Percentiles rank a stretch among this genome's conserved stretches.
Conservation (phyloP, 2,113 vertebrate species). For the Forbesichthys agassizii region DNA sequence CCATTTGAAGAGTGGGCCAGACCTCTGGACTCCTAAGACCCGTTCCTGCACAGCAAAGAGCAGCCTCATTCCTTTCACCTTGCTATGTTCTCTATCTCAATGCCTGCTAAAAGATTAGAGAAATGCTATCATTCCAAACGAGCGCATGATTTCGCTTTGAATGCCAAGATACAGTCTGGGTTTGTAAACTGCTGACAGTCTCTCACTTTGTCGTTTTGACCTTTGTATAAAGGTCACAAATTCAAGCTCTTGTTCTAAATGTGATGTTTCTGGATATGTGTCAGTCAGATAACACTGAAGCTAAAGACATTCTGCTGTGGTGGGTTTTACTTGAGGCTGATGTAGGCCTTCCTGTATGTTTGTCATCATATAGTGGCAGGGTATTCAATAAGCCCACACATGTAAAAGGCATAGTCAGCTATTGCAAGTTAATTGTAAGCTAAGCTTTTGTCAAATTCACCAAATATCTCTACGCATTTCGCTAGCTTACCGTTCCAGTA, state of each 20-base stretch:
- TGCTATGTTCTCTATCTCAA: slow-evolving; percentile 66
- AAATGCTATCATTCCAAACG: slow-evolving; percentile 72
- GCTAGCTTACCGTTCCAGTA: too few species aligned
- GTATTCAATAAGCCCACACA: too few species aligned
- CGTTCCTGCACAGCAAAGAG: slow-evolving; percentile 55
- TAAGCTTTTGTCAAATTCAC: too few species aligned
- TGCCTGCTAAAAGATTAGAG: slow-evolving; percentile 72
- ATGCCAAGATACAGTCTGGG: slow-evolving; percentile 53
- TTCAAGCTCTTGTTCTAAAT: not conserved
- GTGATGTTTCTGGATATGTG: too few species aligned
- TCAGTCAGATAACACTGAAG: too few species aligned
- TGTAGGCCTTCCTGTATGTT: too few species aligned
- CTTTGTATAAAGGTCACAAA: slow-evolving; percentile 34
- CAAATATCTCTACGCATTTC: too few species aligned
- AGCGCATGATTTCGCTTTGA: slow-evolving; percentile 62
- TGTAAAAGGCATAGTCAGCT: too few species aligned
- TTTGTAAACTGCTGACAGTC: slow-evolving; percentile 26
- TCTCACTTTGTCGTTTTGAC: not conserved
- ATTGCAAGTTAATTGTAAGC: too few species aligned
- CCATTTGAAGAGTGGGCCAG: slow-evolving; percentile 80
- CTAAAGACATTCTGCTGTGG: too few species aligned
- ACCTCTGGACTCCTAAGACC: slow-evolving; percentile 76
- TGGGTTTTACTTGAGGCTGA: too few species aligned
- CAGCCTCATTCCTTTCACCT: slow-evolving; percentile 71
- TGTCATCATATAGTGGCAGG: too few species aligned